These are phyloP conservation scores for Macaca nemestrina DNA, from an alignment of 2,113 vertebrate species.

Conservation along the genomic window DNA sequence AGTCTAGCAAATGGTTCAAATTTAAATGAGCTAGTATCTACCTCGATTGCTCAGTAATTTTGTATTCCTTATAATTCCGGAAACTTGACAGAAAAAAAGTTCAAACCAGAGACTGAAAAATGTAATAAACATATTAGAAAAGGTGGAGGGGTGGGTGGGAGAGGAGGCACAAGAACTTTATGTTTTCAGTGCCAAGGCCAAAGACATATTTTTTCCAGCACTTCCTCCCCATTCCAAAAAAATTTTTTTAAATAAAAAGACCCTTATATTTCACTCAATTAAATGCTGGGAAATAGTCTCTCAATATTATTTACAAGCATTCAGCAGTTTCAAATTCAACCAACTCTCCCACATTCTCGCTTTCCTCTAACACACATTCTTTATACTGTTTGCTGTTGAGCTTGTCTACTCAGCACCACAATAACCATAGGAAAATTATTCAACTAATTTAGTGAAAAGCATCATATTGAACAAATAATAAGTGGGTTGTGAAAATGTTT, in stretches of 20 bases:
- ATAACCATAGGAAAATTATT: constrained; percentile 26
- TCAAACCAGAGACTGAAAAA: constrained; percentile 50
- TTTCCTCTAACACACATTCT: constrained; percentile 52
- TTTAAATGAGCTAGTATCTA: constrained; percentile 45
- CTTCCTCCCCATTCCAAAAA: constrained; percentile 64
- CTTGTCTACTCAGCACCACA: not conserved
- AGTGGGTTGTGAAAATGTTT: constrained; percentile 57
- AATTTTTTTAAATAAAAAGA: constrained; percentile 74
- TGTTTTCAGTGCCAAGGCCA: constrained; percentile 61
- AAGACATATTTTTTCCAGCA: constrained; percentile 67
- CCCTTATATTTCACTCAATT: constrained; percentile 76
- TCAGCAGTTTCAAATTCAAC: constrained; percentile 71
- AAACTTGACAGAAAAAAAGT: constrained; percentile 52
- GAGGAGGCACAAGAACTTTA: constrained; percentile 58
- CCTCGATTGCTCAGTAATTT: constrained; percentile 29
- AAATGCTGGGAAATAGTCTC: constrained; percentile 75
- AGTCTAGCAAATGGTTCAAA: constrained; percentile 44
- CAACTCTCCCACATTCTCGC: constrained; percentile 13
- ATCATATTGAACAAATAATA: constrained; percentile 52
- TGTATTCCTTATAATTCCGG: constrained; percentile 24
- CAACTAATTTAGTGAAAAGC: constrained; percentile 1
- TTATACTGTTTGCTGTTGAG: not conserved
- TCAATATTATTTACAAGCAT: constrained; percentile 76
- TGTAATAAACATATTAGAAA: constrained; percentile 51
- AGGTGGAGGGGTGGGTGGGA: not conserved